Evolutionary conservation across 2,113 vertebrate species (phyloP).

Genomic region (Muscicapa adusta): DNA sequence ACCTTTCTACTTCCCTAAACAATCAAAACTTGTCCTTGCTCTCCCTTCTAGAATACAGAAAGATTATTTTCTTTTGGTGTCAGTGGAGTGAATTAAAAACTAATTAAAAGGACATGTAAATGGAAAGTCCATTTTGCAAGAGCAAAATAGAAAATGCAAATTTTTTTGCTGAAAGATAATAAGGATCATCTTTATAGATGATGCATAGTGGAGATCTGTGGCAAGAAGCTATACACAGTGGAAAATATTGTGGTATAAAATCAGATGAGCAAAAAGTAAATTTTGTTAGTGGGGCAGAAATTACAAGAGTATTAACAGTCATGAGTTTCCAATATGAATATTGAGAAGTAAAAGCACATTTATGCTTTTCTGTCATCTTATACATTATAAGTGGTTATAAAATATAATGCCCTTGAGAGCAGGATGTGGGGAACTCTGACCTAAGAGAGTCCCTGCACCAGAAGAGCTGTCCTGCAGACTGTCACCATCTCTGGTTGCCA

Average conservation of each 20-base stretch:
- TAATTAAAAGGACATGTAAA: not conserved
- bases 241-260: not conserved
- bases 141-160: not conserved
- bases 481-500: rapidly evolving
- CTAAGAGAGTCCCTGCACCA: too few species aligned
- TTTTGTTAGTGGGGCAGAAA: not conserved
- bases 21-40: not conserved
- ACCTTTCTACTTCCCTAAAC: not conserved
- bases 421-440: too few species aligned
- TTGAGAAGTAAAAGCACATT: not conserved
- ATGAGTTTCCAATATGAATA: not conserved
- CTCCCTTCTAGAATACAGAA: not conserved
- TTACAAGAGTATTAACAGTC: not conserved
- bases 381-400: not conserved
- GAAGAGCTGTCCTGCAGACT: not conserved
- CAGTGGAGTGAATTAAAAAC: not conserved
- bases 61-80: not conserved
- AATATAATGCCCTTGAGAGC: not conserved
- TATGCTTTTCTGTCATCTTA: not conserved
- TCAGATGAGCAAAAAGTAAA: not conserved
- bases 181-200: not conserved
- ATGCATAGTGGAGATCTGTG: not conserved
- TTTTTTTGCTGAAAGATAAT: not conserved
- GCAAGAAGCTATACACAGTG: not conserved
- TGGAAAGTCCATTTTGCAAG: not conserved